These are phyloP conservation scores for Leptopilina myrica DNA, from an alignment of 2,888 invertebrate genomes.

Conservation along the genomic window DNA sequence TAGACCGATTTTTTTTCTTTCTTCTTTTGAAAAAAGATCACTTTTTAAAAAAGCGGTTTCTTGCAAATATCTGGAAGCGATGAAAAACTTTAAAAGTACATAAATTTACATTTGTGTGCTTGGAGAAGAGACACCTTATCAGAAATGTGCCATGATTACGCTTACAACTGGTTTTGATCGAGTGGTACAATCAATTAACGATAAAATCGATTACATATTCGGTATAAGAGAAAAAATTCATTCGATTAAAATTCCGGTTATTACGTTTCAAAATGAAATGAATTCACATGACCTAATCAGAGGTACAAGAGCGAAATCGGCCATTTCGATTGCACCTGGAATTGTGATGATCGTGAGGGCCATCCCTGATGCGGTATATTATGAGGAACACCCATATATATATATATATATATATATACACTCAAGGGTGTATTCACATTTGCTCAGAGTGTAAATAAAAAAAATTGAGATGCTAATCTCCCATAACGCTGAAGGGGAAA, in stretches of 20 bases:
- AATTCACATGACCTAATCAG: constrained; percentile 24
- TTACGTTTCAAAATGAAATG: constrained; percentile 19
- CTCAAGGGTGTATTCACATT: constrained; percentile 22
- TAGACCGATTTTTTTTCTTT: constrained; percentile 5
- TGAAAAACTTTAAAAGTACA: not conserved
- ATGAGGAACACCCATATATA: constrained; percentile 36
- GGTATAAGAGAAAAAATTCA: not conserved
- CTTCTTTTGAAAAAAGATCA: too few species aligned
- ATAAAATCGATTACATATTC: constrained; percentile 35
- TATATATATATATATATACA: too few species aligned
- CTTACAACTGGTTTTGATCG: constrained; percentile 30
- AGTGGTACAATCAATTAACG: constrained; percentile 33
- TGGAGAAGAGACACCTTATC: constrained; percentile 26
- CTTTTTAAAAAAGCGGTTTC: not conserved
- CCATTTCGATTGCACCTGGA: constrained; percentile 34
- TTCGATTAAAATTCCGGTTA: constrained; percentile 8
- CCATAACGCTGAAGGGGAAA: constrained; percentile 64
- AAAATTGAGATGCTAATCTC: constrained; percentile 74
- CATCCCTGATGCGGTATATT: not conserved
- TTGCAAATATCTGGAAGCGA: constrained; percentile 16
- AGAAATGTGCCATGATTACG: constrained; percentile 24
- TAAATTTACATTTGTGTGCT: not conserved
- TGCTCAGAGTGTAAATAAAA: constrained; percentile 56
- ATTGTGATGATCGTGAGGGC: not conserved
- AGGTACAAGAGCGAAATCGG: constrained; percentile 27